Conservation (phyloP, 2,888 invertebrate species). For the Drosophila merina region DNA sequence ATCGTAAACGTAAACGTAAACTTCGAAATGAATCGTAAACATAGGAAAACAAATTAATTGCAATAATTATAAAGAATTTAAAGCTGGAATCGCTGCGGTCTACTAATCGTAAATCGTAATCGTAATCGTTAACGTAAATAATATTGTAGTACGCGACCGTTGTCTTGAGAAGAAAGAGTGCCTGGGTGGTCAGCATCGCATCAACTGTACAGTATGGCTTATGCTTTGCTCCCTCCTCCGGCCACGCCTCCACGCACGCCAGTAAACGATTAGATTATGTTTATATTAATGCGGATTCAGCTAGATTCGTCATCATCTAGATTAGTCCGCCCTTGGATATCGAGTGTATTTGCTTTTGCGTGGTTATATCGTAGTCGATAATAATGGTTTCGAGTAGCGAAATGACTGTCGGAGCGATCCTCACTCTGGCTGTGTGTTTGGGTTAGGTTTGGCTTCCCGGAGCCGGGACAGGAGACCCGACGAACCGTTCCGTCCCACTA, state of each 20-base stretch:
- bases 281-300: conserved; percentile 59
- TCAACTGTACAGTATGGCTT: conserved; percentile 76
- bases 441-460: conserved; percentile 18
- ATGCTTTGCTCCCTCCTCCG: conserved; percentile 46
- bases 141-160: conserved; percentile 14
- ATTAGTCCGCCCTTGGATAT: conserved; percentile 29
- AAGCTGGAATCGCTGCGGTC: conserved; percentile 74
- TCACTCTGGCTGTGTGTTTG: conserved; percentile 38
- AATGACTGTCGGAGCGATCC: conserved; percentile 59
- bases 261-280: conserved; percentile 60
- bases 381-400: conserved; percentile 59
- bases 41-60: conserved; percentile 64
- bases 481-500: conserved; percentile 15
- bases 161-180: conserved; percentile 56
- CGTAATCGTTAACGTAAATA: conserved; percentile 37
- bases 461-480: conserved; percentile 5
- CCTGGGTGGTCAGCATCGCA: conserved; percentile 68
- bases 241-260: conserved; percentile 4
- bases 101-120: conserved; percentile 44
- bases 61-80: conserved; percentile 65
- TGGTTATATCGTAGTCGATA: conserved; percentile 54
- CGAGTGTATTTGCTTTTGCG: conserved; percentile 36
- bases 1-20: conserved; percentile 21
- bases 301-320: neutral
- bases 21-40: conserved; percentile 4